These are phyloP conservation scores for Parapsyche elsis DNA, from an alignment of 1,140 invertebrate species.

Conservation along the genomic window DNA sequence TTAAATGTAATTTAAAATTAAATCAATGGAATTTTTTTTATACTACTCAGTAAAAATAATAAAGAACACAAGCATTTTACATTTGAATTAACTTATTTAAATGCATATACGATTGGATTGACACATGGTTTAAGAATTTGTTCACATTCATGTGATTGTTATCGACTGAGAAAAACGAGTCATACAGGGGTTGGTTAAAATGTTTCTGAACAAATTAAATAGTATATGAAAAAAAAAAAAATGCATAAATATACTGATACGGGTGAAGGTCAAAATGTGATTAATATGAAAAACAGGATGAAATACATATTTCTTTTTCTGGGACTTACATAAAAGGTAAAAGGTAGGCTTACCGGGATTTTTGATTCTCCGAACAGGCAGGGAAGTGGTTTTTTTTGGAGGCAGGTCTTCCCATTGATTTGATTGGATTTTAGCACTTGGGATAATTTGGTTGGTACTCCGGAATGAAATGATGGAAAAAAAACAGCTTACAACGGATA, in stretches of 20 bases:
- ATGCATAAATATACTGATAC: constrained; percentile 11
- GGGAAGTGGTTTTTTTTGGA: constrained; percentile 47
- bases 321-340: constrained; percentile 53
- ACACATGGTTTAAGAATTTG: too few species aligned
- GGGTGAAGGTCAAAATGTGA: constrained; percentile 36
- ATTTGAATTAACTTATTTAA: too few species aligned
- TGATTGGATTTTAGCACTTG: constrained; percentile 52
- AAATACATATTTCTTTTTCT: constrained; percentile 28
- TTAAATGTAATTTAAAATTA: not conserved
- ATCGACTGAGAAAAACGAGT: too few species aligned
- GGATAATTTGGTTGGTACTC: constrained; percentile 50
- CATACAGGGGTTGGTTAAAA: too few species aligned
- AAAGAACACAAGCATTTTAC: not conserved
- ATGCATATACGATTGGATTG: too few species aligned
- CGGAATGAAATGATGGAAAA: constrained; percentile 47
- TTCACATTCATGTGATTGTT: too few species aligned
- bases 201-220: too few species aligned
- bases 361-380: constrained; percentile 49
- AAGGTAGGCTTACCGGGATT: constrained; percentile 55
- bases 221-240: not conserved
- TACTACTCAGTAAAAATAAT: not conserved
- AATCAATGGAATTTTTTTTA: not conserved
- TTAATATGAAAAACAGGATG: constrained; percentile 15
- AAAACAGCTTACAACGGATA: constrained; percentile 43
- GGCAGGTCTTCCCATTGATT: constrained; percentile 52